Conservation (phyloP, 2,113 vertebrate genomes). For the Lampris incognitus region DNA sequence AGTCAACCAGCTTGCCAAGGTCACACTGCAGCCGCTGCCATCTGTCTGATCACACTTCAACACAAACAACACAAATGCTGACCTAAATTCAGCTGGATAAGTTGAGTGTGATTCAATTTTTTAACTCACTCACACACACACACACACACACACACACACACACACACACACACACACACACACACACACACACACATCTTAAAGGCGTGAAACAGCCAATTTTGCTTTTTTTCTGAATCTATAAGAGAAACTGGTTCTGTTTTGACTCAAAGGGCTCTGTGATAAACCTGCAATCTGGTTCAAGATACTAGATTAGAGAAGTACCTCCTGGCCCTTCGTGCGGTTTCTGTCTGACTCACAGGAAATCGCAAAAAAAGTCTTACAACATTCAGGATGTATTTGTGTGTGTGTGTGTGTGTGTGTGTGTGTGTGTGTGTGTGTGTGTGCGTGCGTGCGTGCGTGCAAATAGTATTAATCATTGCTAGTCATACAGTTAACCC, state of each 20-base stretch:
- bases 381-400: conserved; percentile 13
- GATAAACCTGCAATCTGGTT: conserved; percentile 45
- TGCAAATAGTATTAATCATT: too few relatives aligned
- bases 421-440: neutral
- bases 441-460: too few relatives aligned
- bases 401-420: conserved; percentile 8
- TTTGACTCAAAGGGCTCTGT: conserved; percentile 29
- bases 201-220: too few relatives aligned
- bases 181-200: too few relatives aligned
- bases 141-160: too few relatives aligned
- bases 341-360: conserved; percentile 72
- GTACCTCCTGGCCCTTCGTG: conserved; percentile 56
- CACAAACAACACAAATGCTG: conserved; percentile 9
- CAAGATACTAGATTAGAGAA: conserved; percentile 61
- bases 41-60: conserved; percentile 59
- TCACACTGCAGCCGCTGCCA: conserved; percentile 48
- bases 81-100: too few relatives aligned
- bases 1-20: conserved; percentile 34
- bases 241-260: conserved; percentile 23
- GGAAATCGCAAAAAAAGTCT: conserved; percentile 60
- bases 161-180: too few relatives aligned
- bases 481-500: too few relatives aligned
- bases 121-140: too few relatives aligned
- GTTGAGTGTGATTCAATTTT: too few relatives aligned
- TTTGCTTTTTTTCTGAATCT: neutral